Percentiles rank a stretch among this genome's conserved stretches.
Evolutionary conservation across 2,113 vertebrate species (phyloP).

Genomic region (Scolopax mira): DNA sequence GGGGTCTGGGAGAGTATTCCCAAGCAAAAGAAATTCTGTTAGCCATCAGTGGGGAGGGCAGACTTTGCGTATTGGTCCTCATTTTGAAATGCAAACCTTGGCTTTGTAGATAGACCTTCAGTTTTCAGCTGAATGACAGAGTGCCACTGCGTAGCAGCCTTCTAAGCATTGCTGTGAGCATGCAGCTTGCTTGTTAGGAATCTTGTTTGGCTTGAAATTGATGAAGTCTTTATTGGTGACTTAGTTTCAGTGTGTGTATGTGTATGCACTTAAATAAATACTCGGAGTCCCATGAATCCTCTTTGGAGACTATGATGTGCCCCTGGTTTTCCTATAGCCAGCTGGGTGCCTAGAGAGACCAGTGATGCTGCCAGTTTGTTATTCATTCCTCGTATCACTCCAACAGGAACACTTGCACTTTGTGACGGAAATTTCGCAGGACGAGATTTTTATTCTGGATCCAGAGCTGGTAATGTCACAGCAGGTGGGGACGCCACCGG

Average conservation of each 20-base stretch:
- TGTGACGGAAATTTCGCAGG: constrained; percentile 97
- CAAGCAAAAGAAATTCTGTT: not conserved
- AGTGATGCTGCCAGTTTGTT: not conserved
- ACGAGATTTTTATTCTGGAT: constrained; percentile 97
- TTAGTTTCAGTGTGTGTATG: not conserved
- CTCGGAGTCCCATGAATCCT: not conserved
- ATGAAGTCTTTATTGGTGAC: not conserved
- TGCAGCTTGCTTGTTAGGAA: not conserved
- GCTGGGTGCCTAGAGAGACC: not conserved
- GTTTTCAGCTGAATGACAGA: not conserved
- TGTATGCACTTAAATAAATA: not conserved
- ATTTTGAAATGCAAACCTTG: not conserved
- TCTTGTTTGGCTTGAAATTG: not conserved
- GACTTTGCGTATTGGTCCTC: not conserved
- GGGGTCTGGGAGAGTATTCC: not conserved
- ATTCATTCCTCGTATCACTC: not conserved
- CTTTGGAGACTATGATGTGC: not conserved
- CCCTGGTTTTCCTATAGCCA: not conserved
- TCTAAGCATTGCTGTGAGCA: not conserved
- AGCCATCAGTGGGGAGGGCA: not conserved
- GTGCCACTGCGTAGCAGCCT: not conserved
- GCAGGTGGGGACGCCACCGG: constrained; percentile 75
- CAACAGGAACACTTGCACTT: constrained; percentile 96
- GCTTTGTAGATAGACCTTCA: not conserved
- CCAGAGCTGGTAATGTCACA: constrained; percentile 79